phyloP scores from a whole-genome alignment of 2,113 vertebrate genomes.

The Aegithalos caudatus region DNA sequence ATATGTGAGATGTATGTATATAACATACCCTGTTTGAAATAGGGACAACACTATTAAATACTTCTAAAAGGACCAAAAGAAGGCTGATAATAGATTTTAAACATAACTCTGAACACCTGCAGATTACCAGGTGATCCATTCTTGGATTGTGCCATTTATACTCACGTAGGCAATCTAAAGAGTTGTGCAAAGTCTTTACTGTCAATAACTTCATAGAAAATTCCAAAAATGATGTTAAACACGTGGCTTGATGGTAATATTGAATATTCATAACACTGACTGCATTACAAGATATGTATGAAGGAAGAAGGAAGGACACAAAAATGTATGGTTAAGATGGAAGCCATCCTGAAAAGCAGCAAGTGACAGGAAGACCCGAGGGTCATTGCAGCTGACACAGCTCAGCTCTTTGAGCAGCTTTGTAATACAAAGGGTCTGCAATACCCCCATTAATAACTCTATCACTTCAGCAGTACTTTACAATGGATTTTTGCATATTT shows the following conservation, averaged over 20 bases:
- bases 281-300: neutral
- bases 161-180: neutral
- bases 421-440: neutral
- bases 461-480: neutral
- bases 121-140: neutral
- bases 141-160: rapidly evolving
- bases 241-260: neutral
- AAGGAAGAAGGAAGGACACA: neutral
- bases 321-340: rapidly evolving
- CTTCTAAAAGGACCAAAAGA: neutral
- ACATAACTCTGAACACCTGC: neutral
- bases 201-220: neutral
- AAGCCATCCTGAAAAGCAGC: neutral
- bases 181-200: neutral
- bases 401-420: neutral
- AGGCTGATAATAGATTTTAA: neutral
- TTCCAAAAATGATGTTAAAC: neutral
- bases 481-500: neutral
- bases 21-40: neutral
- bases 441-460: neutral
- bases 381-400: neutral
- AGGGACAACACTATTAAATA: neutral
- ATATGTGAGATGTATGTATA: neutral
- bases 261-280: neutral
- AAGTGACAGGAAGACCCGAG: neutral